Conservation (phyloP, 2,113 vertebrate genomes). For the Passer domesticus region DNA sequence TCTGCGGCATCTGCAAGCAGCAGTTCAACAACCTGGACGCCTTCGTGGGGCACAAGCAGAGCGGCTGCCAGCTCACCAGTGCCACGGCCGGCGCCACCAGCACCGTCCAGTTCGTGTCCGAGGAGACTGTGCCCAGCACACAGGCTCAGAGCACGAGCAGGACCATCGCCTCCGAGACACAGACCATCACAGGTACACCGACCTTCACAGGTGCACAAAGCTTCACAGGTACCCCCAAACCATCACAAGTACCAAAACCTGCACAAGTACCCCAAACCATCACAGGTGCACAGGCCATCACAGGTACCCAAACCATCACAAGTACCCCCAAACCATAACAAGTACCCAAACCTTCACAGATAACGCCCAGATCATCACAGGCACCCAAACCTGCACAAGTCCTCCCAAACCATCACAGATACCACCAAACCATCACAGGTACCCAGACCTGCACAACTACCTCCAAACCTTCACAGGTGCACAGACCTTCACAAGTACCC, state of each 20-base stretch:
- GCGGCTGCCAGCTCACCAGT: slow-evolving; percentile 83
- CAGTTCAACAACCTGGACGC: slow-evolving; percentile 92
- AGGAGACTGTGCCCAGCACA: slow-evolving; percentile 66
- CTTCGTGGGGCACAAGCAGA: slow-evolving; percentile 93
- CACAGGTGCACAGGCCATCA: not conserved
- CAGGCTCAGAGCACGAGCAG: slow-evolving; percentile 62
- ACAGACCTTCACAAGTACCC: not conserved
- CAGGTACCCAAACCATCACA: too few relatives aligned
- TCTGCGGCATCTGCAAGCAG: slow-evolving; percentile 96
- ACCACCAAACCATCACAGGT: too few relatives aligned
- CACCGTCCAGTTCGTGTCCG: slow-evolving; percentile 76
- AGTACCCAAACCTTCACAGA: too few relatives aligned
- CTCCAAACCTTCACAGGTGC: too few relatives aligned
- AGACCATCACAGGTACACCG: slow-evolving; percentile 66
- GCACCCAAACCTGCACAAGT: not conserved
- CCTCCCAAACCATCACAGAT: too few relatives aligned
- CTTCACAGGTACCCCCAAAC: not conserved
- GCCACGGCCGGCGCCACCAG: slow-evolving; percentile 62
- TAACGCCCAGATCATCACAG: not conserved
- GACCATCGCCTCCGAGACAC: slow-evolving; percentile 78
- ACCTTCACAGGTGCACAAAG: not conserved
- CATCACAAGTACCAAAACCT: too few relatives aligned
- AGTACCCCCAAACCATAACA: slow-evolving; percentile 62
- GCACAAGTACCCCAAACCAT: slow-evolving; percentile 62
- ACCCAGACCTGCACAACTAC: not conserved